Evolutionary conservation across 2,888 invertebrate species (phyloP).

Genomic region (Drosophila subquinaria): DNA sequence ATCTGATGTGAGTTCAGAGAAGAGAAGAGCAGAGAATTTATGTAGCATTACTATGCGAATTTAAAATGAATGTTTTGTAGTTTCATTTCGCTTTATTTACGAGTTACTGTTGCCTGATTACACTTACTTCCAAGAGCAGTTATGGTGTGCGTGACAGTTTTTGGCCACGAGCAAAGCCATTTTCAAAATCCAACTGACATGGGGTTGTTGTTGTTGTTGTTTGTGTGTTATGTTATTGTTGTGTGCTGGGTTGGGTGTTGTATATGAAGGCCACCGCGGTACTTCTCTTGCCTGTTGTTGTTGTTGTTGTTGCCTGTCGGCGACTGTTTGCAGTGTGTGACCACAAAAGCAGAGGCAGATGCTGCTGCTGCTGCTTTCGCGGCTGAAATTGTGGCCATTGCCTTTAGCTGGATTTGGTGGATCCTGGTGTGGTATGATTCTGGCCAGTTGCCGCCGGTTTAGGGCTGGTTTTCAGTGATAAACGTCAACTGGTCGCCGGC

Average conservation of each 20-base stretch:
- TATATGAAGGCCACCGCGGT: conserved; percentile 9
- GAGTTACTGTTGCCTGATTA: conserved; percentile 26
- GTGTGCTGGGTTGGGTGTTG: not conserved
- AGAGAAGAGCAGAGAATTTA: conserved; percentile 23
- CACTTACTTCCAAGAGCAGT: conserved; percentile 8
- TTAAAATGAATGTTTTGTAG: conserved; percentile 39
- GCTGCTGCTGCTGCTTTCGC: conserved; percentile 16
- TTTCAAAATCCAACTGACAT: conserved; percentile 25
- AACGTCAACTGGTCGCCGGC: conserved; percentile 6
- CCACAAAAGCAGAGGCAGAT: conserved; percentile 27
- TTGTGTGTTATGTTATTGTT: not conserved
- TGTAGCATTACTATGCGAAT: conserved; percentile 23
- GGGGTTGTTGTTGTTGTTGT: not conserved
- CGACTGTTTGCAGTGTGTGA: conserved; percentile 25
- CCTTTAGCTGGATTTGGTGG: conserved; percentile 12
- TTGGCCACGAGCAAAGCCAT: conserved; percentile 24
- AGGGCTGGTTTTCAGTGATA: not conserved
- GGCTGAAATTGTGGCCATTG: conserved; percentile 19
- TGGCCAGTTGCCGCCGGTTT: conserved; percentile 3
- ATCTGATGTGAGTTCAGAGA: conserved; percentile 10
- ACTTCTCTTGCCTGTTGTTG: conserved; percentile 1
- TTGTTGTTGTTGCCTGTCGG: conserved; percentile 6
- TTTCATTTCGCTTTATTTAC: conserved; percentile 35
- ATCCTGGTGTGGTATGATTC: not conserved
- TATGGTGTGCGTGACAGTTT: conserved; percentile 30